Conservation (phyloP, 2,113 vertebrate genomes). For the Mellivora capensis region DNA sequence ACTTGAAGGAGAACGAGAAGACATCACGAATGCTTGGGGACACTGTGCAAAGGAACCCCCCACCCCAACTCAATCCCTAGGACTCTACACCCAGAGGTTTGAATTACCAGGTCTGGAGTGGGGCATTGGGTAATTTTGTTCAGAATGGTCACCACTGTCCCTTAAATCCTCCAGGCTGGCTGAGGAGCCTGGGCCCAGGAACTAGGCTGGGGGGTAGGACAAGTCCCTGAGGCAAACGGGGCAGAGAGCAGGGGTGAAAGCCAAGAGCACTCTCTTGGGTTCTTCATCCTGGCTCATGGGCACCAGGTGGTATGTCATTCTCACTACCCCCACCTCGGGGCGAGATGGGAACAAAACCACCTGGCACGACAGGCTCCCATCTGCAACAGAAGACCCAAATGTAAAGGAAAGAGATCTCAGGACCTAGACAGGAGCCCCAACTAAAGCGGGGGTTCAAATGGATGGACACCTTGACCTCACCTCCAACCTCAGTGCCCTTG, state of each 20-base stretch:
- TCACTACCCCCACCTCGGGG: neutral
- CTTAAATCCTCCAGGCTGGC: neutral
- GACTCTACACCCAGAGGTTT: neutral
- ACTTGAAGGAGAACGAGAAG: neutral
- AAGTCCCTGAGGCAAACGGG: neutral
- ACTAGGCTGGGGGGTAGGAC: neutral
- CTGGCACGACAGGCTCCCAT: neutral
- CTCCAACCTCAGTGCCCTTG: neutral
- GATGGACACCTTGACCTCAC: neutral
- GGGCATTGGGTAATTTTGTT: accelerated
- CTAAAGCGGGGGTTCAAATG: neutral
- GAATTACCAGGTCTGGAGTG: neutral
- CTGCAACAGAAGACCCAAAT: neutral
- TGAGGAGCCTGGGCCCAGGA: neutral
- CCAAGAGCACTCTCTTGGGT: neutral
- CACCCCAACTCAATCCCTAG: neutral
- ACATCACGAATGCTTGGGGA: neutral
- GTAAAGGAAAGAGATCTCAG: neutral
- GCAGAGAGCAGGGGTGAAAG: neutral
- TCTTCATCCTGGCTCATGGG: neutral
- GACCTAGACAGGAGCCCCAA: neutral
- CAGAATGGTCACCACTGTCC: neutral
- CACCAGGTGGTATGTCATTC: neutral
- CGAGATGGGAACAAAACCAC: neutral
- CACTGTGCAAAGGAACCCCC: neutral